A percentile compares a stretch with the other conserved stretches of the same genome.
Conservation (phyloP, 2,888 invertebrate genomes). For the Eueremaeus valkanovi region DNA sequence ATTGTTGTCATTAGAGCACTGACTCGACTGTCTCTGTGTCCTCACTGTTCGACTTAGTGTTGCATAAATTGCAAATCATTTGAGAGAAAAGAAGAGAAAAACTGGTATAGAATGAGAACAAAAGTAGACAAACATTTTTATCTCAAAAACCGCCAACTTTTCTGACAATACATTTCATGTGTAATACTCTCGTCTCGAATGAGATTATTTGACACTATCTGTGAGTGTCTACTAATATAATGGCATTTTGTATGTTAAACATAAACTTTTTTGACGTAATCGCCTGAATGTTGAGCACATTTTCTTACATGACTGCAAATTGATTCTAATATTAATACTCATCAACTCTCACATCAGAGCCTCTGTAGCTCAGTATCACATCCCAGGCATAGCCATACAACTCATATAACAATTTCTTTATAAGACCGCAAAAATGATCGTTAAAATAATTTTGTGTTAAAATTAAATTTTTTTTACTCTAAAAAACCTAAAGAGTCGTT, state of each 20-base stretch:
- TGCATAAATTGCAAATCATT: slow-evolving; percentile 33
- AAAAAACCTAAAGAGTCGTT: too few relatives aligned
- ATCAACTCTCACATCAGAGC: neutral
- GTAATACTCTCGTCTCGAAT: neutral
- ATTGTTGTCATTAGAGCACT: neutral
- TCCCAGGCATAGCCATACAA: neutral
- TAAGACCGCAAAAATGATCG: neutral
- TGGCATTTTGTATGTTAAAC: neutral
- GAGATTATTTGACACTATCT: slow-evolving; percentile 24
- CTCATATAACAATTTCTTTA: neutral
- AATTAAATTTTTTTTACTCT: too few relatives aligned
- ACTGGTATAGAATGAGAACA: slow-evolving; percentile 1
- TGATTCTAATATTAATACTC: slow-evolving; percentile 14
- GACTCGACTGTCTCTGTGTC: neutral
- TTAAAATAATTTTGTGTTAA: neutral
- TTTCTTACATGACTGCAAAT: slow-evolving; percentile 2
- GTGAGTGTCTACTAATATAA: neutral
- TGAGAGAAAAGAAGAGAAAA: neutral
- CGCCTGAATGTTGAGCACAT: slow-evolving; percentile 16
- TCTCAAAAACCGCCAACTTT: slow-evolving; percentile 17
- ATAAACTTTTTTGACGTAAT: neutral
- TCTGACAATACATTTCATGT: slow-evolving; percentile 18
- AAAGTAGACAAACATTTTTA: slow-evolving; percentile 27
- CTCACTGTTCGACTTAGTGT: neutral
- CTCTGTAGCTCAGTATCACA: neutral